Conservation (phyloP, 2,888 invertebrate genomes). For the Gnatocerus cornutus region DNA sequence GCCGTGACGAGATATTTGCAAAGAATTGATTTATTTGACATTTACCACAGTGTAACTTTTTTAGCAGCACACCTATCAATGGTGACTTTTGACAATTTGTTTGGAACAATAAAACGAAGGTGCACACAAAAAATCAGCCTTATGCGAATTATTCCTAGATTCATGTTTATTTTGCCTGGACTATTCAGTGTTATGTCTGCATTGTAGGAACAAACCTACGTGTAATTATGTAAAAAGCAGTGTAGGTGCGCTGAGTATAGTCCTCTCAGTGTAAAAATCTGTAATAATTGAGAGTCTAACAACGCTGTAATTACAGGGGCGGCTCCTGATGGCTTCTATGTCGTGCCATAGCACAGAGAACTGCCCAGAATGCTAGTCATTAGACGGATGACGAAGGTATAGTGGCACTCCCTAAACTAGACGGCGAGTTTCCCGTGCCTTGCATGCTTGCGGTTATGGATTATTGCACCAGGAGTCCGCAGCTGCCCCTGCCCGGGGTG, state of each 20-base stretch:
- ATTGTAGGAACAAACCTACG: background rate
- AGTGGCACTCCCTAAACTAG: slow-evolving; percentile 47
- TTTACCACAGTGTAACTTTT: too few relatives aligned
- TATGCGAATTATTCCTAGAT: too few relatives aligned
- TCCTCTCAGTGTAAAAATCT: slow-evolving; percentile 24
- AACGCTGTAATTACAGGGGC: slow-evolving; percentile 47
- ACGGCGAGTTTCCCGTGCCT: slow-evolving; percentile 51
- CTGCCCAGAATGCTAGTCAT: slow-evolving; percentile 47
- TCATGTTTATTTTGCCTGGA: too few relatives aligned
- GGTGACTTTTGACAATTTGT: too few relatives aligned
- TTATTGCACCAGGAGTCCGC: slow-evolving; percentile 55
- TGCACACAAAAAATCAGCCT: too few relatives aligned
- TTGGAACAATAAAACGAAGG: too few relatives aligned
- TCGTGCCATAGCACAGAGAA: slow-evolving; percentile 36
- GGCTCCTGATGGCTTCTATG: slow-evolving; percentile 43
- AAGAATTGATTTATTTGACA: too few relatives aligned
- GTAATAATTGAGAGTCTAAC: slow-evolving; percentile 37
- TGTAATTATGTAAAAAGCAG: slow-evolving; percentile 27
- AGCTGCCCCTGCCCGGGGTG: slow-evolving; percentile 50
- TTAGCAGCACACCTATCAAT: too few relatives aligned
- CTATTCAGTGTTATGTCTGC: too few relatives aligned
- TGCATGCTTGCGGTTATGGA: slow-evolving; percentile 57
- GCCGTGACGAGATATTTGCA: too few relatives aligned
- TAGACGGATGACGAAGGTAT: slow-evolving; percentile 46
- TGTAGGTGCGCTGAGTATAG: slow-evolving; percentile 22